Evolutionary conservation across 2,797 vertebrate genomes (phyloP).

Genomic region (Morus bassanus): DNA sequence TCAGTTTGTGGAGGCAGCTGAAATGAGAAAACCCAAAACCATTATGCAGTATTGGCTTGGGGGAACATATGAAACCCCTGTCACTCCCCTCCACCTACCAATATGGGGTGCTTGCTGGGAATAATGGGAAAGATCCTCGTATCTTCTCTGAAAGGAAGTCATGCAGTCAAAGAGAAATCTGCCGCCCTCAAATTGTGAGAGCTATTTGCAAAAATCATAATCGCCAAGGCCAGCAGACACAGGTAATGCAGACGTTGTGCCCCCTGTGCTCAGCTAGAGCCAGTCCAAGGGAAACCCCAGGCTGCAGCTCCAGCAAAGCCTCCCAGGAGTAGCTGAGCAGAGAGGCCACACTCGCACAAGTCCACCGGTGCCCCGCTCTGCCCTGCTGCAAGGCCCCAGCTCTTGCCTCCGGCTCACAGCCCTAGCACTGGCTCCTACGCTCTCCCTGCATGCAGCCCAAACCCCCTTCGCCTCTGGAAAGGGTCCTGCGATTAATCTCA

Average conservation of each 20-base stretch:
- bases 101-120: background rate
- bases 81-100: background rate
- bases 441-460: constrained; percentile 57
- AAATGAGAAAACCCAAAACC: background rate
- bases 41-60: background rate
- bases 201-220: background rate
- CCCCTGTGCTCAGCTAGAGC: background rate
- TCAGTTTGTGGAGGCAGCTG: background rate
- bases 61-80: background rate
- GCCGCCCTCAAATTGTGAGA: background rate
- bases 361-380: background rate
- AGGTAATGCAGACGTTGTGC: fast-evolving
- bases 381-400: constrained; percentile 11
- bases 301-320: background rate
- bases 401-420: background rate
- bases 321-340: fast-evolving
- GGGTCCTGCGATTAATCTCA: constrained; percentile 75
- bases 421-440: constrained; percentile 14
- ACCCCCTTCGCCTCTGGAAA: constrained; percentile 66
- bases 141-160: background rate
- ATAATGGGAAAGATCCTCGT: background rate
- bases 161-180: background rate
- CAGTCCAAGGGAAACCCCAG: background rate
- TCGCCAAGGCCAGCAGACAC: background rate
- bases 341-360: background rate